These are phyloP conservation scores for Ispidina picta DNA, from an alignment of 2,797 vertebrate genomes.

Conservation along the genomic window DNA sequence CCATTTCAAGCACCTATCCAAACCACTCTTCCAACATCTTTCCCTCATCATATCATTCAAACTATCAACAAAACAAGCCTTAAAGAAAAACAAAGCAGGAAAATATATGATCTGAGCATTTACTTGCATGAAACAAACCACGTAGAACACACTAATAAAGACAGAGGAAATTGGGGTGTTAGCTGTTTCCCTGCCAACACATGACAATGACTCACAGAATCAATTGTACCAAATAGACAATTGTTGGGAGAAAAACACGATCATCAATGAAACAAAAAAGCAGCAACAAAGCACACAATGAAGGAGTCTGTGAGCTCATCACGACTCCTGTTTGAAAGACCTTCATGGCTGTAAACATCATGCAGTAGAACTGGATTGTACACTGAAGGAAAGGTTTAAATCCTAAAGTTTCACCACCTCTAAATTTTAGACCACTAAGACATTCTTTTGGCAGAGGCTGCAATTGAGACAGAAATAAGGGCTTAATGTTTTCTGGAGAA, in stretches of 20 bases:
- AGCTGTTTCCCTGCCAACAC: constrained; percentile 21
- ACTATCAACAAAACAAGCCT: not conserved
- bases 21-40: not conserved
- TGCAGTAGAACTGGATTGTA: not conserved
- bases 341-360: constrained; percentile 50
- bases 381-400: not conserved
- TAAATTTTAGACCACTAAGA: not conserved
- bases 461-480: not conserved
- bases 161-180: not conserved
- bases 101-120: not conserved
- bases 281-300: constrained; percentile 59
- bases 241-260: constrained; percentile 35
- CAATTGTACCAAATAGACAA: constrained; percentile 44
- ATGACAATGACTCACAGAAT: constrained; percentile 62
- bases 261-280: constrained; percentile 54
- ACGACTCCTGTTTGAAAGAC: not conserved
- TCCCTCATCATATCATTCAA: not conserved
- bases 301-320: constrained; percentile 45
- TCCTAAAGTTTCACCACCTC: not conserved
- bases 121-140: not conserved
- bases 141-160: constrained; percentile 1
- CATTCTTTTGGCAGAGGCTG: not conserved
- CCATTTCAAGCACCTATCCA: not conserved
- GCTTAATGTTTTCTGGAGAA: not conserved
- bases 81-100: not conserved